These are phyloP conservation scores for Papilio xuthus DNA, from an alignment of 1,140 invertebrate species.

Conservation along the genomic window DNA sequence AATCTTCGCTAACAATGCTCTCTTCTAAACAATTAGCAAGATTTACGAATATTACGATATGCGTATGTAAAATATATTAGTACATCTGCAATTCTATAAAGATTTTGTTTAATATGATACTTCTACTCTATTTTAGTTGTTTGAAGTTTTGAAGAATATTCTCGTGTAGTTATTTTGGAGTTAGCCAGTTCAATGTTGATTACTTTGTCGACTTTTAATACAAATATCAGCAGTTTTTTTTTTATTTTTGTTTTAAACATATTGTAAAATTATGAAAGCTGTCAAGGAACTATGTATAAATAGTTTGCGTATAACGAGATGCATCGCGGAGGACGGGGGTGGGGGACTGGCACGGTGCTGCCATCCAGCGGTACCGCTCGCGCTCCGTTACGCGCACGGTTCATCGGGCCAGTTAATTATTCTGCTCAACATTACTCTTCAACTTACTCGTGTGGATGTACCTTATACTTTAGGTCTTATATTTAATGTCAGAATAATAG, in stretches of 20 bases:
- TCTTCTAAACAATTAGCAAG: background rate
- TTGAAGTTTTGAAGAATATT: too few relatives aligned
- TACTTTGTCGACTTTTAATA: too few relatives aligned
- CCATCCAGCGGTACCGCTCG: slow-evolving; percentile 12
- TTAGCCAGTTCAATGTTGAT: too few relatives aligned
- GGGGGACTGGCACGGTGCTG: background rate
- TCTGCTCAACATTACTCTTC: background rate
- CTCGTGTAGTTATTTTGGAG: too few relatives aligned
- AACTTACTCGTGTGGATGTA: too few relatives aligned
- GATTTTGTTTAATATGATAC: background rate
- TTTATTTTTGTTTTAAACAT: too few relatives aligned
- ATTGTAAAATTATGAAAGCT: background rate
- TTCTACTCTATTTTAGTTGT: too few relatives aligned
- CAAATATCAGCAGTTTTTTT: too few relatives aligned
- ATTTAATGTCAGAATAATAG: background rate
- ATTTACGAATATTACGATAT: slow-evolving; percentile 4
- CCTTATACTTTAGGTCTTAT: too few relatives aligned
- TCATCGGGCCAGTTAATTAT: slow-evolving; percentile 24
- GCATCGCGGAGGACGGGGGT: background rate
- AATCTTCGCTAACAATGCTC: background rate
- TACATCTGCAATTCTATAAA: too few relatives aligned
- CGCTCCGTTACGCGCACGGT: slow-evolving; percentile 25
- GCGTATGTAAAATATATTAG: background rate
- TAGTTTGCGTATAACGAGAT: slow-evolving; percentile 24
- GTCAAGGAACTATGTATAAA: background rate